Evolutionary conservation across 1,140 invertebrate genomes (phyloP).

Genomic region (Zaprionus ornatus): DNA sequence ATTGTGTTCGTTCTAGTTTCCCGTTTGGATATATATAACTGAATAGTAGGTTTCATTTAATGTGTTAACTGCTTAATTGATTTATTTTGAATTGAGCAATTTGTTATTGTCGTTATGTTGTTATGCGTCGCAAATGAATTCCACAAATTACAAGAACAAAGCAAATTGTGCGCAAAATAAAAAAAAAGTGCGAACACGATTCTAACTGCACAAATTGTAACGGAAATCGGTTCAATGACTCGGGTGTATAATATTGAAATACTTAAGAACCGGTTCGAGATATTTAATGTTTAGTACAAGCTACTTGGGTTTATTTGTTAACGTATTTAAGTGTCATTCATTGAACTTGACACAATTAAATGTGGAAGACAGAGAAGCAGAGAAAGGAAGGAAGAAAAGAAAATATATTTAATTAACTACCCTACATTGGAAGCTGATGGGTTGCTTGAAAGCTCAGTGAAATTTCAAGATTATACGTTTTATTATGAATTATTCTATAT

Average conservation of each 20-base stretch:
- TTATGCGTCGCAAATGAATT: slow-evolving; percentile 1
- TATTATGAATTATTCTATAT: too few species aligned
- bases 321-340: slow-evolving; percentile 7
- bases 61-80: not conserved
- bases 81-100: slow-evolving; percentile 6
- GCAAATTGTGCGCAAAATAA: not conserved
- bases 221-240: slow-evolving; percentile 39
- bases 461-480: too few species aligned
- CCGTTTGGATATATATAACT: slow-evolving; percentile 10
- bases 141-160: not conserved
- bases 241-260: not conserved
- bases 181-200: not conserved
- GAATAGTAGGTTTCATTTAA: slow-evolving; percentile 25
- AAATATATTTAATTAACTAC: not conserved
- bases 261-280: slow-evolving; percentile 22
- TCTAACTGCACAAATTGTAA: slow-evolving; percentile 20
- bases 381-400: not conserved
- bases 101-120: slow-evolving; percentile 9
- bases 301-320: slow-evolving; percentile 12
- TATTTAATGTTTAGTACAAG: slow-evolving; percentile 2
- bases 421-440: not conserved
- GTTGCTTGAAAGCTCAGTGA: not conserved
- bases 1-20: slow-evolving; percentile 11
- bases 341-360: slow-evolving; percentile 28
- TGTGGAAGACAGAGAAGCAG: not conserved